Conservation (phyloP, 2,888 invertebrate genomes). For the Dicyrtomina minuta region DNA sequence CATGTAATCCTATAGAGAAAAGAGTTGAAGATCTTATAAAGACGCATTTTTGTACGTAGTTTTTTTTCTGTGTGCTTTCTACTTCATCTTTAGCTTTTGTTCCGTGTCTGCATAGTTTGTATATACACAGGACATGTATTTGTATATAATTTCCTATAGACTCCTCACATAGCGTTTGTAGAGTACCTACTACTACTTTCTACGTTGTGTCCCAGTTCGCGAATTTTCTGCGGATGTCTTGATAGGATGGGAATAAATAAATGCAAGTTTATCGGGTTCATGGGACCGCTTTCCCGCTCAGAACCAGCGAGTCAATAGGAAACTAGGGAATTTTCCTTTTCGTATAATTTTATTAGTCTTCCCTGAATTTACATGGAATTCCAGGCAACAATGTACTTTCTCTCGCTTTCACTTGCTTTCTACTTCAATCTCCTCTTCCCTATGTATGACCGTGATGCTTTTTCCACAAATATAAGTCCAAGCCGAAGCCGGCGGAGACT, state of each 20-base stretch:
- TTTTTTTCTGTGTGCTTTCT: too few species aligned
- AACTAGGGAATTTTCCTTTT: slow-evolving; percentile 22
- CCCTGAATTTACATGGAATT: background rate
- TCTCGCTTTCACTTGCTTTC: background rate
- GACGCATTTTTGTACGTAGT: too few species aligned
- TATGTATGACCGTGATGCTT: background rate
- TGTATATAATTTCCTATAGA: too few species aligned
- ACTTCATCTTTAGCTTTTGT: too few species aligned
- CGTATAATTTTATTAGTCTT: slow-evolving; percentile 32
- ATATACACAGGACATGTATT: too few species aligned
- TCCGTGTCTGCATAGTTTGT: too few species aligned
- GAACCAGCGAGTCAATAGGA: slow-evolving; percentile 14
- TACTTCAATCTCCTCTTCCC: background rate
- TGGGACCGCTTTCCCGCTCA: slow-evolving; percentile 20
- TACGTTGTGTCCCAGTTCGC: slow-evolving; percentile 19
- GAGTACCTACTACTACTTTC: too few species aligned
- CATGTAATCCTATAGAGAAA: too few species aligned
- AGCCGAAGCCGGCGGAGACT: too few species aligned
- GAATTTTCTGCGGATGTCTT: slow-evolving; percentile 30
- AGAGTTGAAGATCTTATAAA: too few species aligned
- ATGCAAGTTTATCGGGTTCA: slow-evolving; percentile 21
- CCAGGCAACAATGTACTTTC: background rate
- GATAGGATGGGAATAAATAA: slow-evolving; percentile 28
- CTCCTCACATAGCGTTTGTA: too few species aligned
- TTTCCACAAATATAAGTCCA: too few species aligned